Conservation (phyloP, 2,113 vertebrate species). For the Lophotis ruficrista region DNA sequence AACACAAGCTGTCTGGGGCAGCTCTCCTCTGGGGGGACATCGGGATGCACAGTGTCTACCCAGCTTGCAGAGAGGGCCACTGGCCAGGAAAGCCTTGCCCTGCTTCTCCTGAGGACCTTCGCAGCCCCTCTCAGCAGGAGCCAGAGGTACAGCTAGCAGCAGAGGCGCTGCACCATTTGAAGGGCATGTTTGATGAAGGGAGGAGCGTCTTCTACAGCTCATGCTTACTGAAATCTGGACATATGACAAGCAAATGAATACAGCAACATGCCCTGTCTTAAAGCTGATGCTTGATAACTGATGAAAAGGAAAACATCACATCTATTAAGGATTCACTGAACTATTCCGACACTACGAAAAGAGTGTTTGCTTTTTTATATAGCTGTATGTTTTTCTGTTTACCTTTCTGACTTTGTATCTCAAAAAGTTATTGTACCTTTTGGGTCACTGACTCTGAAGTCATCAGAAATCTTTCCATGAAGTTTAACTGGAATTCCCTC, state of each 20-base stretch:
- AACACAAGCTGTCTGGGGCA: not conserved
- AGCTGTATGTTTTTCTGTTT: not conserved
- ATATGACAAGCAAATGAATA: not conserved
- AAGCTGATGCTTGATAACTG: not conserved
- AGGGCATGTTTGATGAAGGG: not conserved
- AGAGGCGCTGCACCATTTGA: not conserved
- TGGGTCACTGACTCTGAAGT: not conserved
- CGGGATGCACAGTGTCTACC: fast-evolving
- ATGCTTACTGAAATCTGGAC: not conserved
- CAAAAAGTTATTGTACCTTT: not conserved
- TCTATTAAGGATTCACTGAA: not conserved
- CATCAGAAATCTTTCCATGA: not conserved
- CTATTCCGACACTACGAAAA: not conserved
- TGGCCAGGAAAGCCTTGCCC: not conserved
- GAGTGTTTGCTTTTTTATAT: not conserved
- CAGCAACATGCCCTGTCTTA: not conserved
- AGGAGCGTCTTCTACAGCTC: not conserved
- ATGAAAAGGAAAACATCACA: not conserved
- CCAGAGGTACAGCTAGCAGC: not conserved
- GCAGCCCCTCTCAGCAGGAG: fast-evolving
- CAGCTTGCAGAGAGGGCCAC: fast-evolving
- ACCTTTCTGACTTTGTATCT: not conserved
- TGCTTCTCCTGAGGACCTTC: not conserved
- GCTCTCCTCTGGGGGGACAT: not conserved
- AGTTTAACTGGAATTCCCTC: not conserved